Evolutionary conservation across 1,140 invertebrate species (phyloP).

Genomic region (Magallana ariakensis): DNA sequence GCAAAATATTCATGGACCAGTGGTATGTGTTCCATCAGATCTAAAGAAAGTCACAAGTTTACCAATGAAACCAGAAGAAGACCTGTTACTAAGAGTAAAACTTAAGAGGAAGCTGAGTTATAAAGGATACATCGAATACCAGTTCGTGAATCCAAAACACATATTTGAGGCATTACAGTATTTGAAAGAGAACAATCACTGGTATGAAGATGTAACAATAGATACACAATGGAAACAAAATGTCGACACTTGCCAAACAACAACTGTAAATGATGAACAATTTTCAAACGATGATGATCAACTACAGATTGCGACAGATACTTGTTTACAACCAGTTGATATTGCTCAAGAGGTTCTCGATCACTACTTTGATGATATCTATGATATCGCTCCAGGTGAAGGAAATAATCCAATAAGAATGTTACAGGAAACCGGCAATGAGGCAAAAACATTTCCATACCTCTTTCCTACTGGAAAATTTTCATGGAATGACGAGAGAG

Average conservation of each 20-base stretch:
- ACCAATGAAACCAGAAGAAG: constrained; percentile 42
- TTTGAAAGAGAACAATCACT: constrained; percentile 45
- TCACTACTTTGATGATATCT: constrained; percentile 46
- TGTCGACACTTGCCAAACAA: no score
- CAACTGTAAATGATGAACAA: no score
- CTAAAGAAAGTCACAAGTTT: constrained; percentile 27
- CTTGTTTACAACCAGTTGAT: constrained; percentile 57
- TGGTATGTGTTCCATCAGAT: constrained; percentile 48
- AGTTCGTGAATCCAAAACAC: constrained; percentile 46
- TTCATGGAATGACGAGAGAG: no score
- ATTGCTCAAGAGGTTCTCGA: constrained; percentile 55
- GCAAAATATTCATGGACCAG: constrained; percentile 43
- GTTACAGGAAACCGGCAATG: neutral
- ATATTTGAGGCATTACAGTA: constrained; percentile 4
- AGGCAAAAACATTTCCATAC: neutral
- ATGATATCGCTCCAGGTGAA: neutral
- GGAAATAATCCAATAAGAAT: neutral
- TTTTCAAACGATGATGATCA: no score
- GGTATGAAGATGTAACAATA: constrained; percentile 39
- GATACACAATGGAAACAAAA: neutral
- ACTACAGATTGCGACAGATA: neutral
- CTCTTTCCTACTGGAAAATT: neutral
- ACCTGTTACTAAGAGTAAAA: constrained; percentile 41
- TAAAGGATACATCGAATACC: constrained; percentile 44
- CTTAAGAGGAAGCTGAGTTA: constrained; percentile 49